Evolutionary conservation across 2,888 invertebrate genomes (phyloP).

Genomic region (Leucophenga maculata): DNA sequence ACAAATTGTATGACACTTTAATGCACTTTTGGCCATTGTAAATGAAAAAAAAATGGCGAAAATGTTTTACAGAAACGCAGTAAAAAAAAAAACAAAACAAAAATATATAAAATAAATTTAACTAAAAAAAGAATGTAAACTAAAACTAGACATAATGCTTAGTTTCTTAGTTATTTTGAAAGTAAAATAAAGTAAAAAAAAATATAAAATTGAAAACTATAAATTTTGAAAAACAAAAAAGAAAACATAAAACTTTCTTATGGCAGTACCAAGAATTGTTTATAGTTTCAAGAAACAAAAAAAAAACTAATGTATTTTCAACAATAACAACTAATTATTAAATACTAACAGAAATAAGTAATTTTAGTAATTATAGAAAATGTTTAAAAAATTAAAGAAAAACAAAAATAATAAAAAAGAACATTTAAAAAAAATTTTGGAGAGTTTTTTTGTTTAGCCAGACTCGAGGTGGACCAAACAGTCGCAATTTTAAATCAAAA

Average conservation of each 20-base stretch:
- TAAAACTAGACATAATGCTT: conserved; percentile 63
- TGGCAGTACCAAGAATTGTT: conserved; percentile 65
- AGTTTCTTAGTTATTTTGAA: conserved; percentile 57
- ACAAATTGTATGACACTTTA: not conserved
- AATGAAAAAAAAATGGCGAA: conserved; percentile 4
- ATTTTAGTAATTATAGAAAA: conserved; percentile 71
- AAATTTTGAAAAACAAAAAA: conserved; percentile 13
- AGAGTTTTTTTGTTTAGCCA: too few species aligned
- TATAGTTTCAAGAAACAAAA: conserved; percentile 58
- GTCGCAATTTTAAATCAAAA: too few species aligned
- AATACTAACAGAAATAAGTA: conserved; percentile 66
- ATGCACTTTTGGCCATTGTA: not conserved
- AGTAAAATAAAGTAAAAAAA: conserved; percentile 43
- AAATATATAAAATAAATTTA: conserved; percentile 47
- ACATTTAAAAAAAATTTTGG: conserved; percentile 21
- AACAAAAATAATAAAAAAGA: conserved; percentile 46
- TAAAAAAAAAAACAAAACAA: conserved; percentile 42
- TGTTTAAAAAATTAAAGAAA: conserved; percentile 69
- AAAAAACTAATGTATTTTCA: conserved; percentile 66
- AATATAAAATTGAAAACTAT: conserved; percentile 26
- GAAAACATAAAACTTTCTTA: conserved; percentile 44
- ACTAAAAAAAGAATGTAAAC: conserved; percentile 49
- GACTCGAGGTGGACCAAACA: too few species aligned
- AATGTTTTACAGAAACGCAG: conserved; percentile 24
- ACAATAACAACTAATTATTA: conserved; percentile 64